Evolutionary conservation across 2,888 invertebrate species (phyloP).

Genomic region (Lithophane ornitopus): DNA sequence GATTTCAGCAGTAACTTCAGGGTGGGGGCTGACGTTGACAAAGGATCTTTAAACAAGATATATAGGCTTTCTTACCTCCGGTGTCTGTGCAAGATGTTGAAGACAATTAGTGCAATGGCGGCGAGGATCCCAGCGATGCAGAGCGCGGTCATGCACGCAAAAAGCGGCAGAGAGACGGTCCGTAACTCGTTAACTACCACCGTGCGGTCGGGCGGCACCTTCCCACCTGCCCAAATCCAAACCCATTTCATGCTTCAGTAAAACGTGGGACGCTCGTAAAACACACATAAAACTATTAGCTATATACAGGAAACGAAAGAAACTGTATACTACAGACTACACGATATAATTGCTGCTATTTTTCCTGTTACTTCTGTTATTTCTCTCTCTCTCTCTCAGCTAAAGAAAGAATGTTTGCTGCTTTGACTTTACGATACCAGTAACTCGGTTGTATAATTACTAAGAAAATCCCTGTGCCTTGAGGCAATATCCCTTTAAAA

Average conservation of each 20-base stretch:
- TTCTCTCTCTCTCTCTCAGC: constrained; percentile 34
- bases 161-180: constrained; percentile 96
- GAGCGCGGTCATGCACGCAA: constrained; percentile 98
- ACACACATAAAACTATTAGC: constrained; percentile 59
- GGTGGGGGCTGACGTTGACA: constrained; percentile 68
- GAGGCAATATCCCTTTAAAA: constrained; percentile 49
- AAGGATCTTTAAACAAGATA: constrained; percentile 51
- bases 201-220: constrained; percentile 98
- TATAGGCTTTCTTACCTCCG: constrained; percentile 93
- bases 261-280: constrained; percentile 59
- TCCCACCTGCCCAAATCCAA: constrained; percentile 91
- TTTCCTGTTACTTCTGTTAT: constrained; percentile 28
- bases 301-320: constrained; percentile 37
- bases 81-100: constrained; percentile 97
- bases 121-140: constrained; percentile 97
- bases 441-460: constrained; percentile 54
- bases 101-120: constrained; percentile 96
- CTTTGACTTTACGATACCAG: constrained; percentile 55
- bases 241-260: constrained; percentile 60
- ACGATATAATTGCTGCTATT: constrained; percentile 33
- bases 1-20: constrained; percentile 57
- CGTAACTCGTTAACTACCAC: constrained; percentile 96
- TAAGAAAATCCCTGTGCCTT: constrained; percentile 38
- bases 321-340: constrained; percentile 26
- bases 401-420: constrained; percentile 46